These are phyloP conservation scores for Luffia ferchaultella DNA, from an alignment of 2,888 invertebrate species.

Conservation along the genomic window DNA sequence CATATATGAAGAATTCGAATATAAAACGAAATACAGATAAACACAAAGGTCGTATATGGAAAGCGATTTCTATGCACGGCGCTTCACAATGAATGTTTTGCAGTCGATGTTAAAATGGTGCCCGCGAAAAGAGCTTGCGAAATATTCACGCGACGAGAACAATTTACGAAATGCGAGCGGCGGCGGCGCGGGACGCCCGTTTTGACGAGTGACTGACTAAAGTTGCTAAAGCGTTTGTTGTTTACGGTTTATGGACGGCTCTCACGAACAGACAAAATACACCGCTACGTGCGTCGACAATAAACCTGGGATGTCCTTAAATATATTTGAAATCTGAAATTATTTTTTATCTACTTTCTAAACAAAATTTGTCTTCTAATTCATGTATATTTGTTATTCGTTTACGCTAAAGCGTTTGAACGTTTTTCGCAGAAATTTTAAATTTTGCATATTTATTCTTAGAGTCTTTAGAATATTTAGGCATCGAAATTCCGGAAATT, in stretches of 20 bases:
- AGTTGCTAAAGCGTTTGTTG: background rate
- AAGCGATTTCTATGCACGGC: background rate
- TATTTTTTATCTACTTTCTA: background rate
- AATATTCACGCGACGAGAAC: background rate
- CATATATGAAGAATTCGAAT: background rate
- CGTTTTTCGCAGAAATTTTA: no score
- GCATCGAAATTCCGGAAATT: no score
- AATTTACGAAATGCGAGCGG: background rate
- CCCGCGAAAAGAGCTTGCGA: background rate
- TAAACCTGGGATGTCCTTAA: background rate
- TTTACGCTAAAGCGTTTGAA: no score
- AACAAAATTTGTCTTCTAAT: background rate
- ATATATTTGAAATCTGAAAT: background rate
- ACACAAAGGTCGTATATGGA: background rate
- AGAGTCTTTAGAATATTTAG: no score
- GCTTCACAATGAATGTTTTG: background rate
- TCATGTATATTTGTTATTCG: no score
- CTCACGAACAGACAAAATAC: background rate
- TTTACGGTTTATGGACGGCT: background rate
- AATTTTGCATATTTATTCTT: no score
- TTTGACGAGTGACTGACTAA: background rate
- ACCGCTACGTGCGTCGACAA: background rate
- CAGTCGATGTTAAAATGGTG: background rate
- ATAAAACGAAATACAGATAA: background rate
- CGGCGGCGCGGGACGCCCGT: background rate